phyloP scores from a whole-genome alignment of 2,113 vertebrate genomes.

The Paralichthys olivaceus region DNA sequence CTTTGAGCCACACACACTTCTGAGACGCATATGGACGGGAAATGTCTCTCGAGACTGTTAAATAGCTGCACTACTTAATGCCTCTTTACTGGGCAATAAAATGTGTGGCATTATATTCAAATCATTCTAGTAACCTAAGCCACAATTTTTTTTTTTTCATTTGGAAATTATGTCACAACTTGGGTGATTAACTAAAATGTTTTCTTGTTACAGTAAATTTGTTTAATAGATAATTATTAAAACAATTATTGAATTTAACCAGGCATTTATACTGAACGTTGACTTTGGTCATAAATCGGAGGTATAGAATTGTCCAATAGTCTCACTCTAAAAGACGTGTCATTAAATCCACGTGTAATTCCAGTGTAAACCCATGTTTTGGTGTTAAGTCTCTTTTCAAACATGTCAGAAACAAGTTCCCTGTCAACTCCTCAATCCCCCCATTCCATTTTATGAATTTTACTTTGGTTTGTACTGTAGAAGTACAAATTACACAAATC shows the following conservation, averaged over 20 bases:
- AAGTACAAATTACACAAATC: constrained; percentile 39
- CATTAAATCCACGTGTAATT: neutral
- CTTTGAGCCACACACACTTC: no score
- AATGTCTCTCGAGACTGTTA: no score
- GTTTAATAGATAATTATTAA: neutral
- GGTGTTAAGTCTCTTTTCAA: neutral
- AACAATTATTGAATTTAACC: neutral
- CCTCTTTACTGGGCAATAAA: no score
- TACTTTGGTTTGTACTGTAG: neutral
- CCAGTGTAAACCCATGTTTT: neutral
- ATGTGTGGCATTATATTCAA: no score
- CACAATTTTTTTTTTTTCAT: neutral
- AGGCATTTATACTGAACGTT: neutral
- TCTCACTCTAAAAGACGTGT: neutral
- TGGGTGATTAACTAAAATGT: no score
- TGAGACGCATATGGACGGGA: no score
- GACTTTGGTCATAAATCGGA: neutral
- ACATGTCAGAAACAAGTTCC: constrained; percentile 7
- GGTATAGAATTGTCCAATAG: neutral
- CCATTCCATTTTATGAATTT: neutral
- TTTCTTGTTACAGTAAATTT: neutral
- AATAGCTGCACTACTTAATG: no score
- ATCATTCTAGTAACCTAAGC: no score
- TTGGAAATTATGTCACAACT: neutral
- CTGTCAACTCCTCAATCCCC: neutral